These are phyloP conservation scores for Parnassius glacialis DNA, from an alignment of 2,888 invertebrate genomes.

Conservation along the genomic window DNA sequence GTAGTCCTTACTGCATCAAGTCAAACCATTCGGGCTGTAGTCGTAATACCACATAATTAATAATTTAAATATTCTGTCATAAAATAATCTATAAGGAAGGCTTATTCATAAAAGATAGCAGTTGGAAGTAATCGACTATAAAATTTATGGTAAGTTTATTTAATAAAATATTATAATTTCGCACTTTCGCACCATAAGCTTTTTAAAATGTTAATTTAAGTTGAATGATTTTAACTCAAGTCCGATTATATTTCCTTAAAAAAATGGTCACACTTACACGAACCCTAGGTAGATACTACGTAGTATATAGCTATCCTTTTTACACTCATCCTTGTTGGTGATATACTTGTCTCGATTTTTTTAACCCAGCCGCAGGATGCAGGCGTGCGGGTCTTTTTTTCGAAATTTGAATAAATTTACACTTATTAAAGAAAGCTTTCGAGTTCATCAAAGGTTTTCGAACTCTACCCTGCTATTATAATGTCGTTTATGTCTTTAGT, in stretches of 20 bases:
- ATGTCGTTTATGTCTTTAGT: conserved; percentile 5
- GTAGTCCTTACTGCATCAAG: too few species aligned
- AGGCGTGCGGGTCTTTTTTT: conserved; percentile 61
- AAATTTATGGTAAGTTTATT: too few species aligned
- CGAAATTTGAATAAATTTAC: conserved; percentile 77
- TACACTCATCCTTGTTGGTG: conserved; percentile 21
- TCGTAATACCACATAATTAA: too few species aligned
- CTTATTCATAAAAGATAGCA: too few species aligned
- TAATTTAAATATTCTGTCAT: too few species aligned
- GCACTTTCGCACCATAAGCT: too few species aligned
- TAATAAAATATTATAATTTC: too few species aligned
- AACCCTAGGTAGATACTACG: conserved; percentile 3
- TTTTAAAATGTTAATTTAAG: background rate
- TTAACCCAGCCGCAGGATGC: conserved; percentile 53
- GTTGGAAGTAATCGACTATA: too few species aligned
- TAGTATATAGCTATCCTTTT: conserved; percentile 33
- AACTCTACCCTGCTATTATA: conserved; percentile 45
- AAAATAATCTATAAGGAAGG: too few species aligned
- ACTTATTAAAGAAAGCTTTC: conserved; percentile 64
- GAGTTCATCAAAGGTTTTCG: conserved; percentile 57
- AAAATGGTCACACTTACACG: conserved; percentile 8
- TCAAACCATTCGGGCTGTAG: too few species aligned
- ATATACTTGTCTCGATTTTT: conserved; percentile 36
- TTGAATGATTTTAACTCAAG: background rate
- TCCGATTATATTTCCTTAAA: background rate